Base-by-base conservation (phyloP, 2,888 invertebrate genomes). In the Euclidia mi region DNA sequence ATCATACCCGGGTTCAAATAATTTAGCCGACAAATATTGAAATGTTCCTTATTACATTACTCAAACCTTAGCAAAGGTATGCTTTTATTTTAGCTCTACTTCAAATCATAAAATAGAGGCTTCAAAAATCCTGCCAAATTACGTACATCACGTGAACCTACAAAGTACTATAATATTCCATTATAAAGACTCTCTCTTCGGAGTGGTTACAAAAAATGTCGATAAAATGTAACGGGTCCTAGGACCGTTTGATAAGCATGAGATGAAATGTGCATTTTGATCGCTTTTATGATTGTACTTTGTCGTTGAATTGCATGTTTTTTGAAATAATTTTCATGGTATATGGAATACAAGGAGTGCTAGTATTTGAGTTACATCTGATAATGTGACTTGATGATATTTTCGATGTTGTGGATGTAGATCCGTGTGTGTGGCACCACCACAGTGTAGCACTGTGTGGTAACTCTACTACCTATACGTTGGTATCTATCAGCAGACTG, bases 221-320 rank as follows among this genome's bases (percentile, higher is more conserved):
- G 17, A 46, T 68, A 71, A 71, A 71, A 68, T 45, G 38, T 47
- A 64, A 57, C 42, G 60, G 41, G 38, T 31, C 44, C 37, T 45
- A 56, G 45, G 38, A 47, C 42, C 40, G 47, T 56, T 59, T 57
- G 71, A 55, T 68, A 71, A 70, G 66, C 52, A 50, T 32, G 34
- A 48, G 44, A 14, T n/a, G 40, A 35, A 57, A 70, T 47, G 56
- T 56, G 55, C 55, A 70, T 53, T 55, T 45, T 58, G 55, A 70
- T 65, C 40, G 55, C 14, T 40, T 29, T 32, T 2, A 20, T 38
- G 53, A 65, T 60, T 65, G 28, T 44, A 31, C 10, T 40, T 46
- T 71, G 47, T 45, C 20, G 45, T 35, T 12, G 12, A 32, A 15
- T 35, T 53, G 66, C 56, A 60, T 60, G 53, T 52, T 49, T 34